Conservation (phyloP, 1,140 invertebrate genomes). For the Coelopa frigida region DNA sequence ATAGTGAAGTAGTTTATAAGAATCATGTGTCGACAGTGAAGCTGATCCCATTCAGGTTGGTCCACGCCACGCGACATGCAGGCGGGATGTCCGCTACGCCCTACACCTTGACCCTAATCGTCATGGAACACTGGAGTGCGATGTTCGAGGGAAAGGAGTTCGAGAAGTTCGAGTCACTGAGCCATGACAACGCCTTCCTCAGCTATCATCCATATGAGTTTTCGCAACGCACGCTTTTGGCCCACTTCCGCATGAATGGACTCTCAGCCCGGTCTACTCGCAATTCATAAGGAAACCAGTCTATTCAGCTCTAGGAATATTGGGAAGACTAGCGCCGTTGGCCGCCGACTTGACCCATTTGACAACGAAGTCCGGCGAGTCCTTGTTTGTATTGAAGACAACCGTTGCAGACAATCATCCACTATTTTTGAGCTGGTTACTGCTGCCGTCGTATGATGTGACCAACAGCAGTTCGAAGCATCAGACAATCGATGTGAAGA, state of each 20-base stretch:
- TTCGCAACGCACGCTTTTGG: slow-evolving; percentile 45
- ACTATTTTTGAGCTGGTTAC: slow-evolving; percentile 13
- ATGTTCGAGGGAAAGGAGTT: slow-evolving; percentile 25
- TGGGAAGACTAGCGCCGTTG: slow-evolving; percentile 42
- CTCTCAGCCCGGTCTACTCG: slow-evolving; percentile 41
- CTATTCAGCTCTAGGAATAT: slow-evolving; percentile 45
- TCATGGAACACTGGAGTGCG: slow-evolving; percentile 42
- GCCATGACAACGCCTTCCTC: slow-evolving; percentile 50
- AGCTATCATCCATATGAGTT: slow-evolving; percentile 48
- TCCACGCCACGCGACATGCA: slow-evolving; percentile 43
- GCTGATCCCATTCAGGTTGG: slow-evolving; percentile 48
- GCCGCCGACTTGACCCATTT: slow-evolving; percentile 20
- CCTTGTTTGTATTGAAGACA: slow-evolving; percentile 9
- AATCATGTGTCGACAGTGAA: slow-evolving; percentile 38
- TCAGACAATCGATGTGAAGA: too few relatives aligned
- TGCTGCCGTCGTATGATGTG: slow-evolving; percentile 5
- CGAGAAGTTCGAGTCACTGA: slow-evolving; percentile 39
- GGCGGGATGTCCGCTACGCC: slow-evolving; percentile 46
- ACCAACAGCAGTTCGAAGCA: too few relatives aligned
- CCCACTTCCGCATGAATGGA: slow-evolving; percentile 50
- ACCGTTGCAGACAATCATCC: neutral
- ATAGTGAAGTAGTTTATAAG: neutral
- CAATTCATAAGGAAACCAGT: slow-evolving; percentile 50
- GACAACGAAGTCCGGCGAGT: neutral
- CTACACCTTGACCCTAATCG: slow-evolving; percentile 40